Base-by-base conservation (phyloP, 2,113 vertebrate species). In the Myrmecophaga tridactyla region DNA sequence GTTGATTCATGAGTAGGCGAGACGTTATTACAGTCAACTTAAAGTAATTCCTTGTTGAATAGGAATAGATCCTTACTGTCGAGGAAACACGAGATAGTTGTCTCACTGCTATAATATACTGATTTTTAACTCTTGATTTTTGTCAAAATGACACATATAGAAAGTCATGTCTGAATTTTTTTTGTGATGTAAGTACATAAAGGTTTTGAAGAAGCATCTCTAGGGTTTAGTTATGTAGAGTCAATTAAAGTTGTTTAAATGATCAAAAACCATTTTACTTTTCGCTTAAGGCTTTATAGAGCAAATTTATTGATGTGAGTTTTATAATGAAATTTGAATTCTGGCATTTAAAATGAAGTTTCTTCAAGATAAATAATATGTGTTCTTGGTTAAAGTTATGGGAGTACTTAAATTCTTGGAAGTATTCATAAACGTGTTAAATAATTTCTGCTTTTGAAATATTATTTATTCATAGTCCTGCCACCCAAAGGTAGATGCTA, bases 251-350 rank as follows among this genome's bases (percentile, higher is more conserved):
- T 80, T 96, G 75, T 88, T 89, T 72, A 63, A 27, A 13, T 84
- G 90, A 86, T 75, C 12, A 76, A 95, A 90, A 94, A 76, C 41
- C 0, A 27, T 94, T 89, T 92, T 78, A 29, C 14, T 86, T 90
- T 93, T 76, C 69, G 58, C 72, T 48, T 60, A 58, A 6, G 29
- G 70, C 83, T 96, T 94, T 1, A 14, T 95, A 73, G 63, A 86
- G 76, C n/a, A 89, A 65, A 93, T 92, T 93, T 91, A 86, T 80
- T 3, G 23, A 90, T 36, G 15, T 91, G 20, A 29, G 3, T 58
- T 95, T 96, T 77, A 75, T 86, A 89, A 85, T 96, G 27, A 56
- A 69, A 90, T 87, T 92, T 94, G 41, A 94, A 75, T 2, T 82
- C 23, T 78, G 75, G 87, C 12, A 67, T 95, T 89, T 90, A 80